Conservation (phyloP, 1,140 invertebrate genomes). For the Harlomillsia oculata region DNA sequence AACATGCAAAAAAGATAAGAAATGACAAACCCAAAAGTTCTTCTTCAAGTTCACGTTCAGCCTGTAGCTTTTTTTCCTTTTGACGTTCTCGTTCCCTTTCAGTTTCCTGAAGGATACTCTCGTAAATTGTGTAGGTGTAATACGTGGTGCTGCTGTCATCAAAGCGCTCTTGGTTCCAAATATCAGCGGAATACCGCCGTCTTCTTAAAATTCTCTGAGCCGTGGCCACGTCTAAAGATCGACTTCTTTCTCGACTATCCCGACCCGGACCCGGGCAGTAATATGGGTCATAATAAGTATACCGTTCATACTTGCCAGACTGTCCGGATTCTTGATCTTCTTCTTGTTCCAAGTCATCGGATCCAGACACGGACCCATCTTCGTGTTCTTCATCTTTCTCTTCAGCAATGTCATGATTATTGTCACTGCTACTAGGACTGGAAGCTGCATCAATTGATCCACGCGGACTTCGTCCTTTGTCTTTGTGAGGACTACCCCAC, state of each 20-base stretch:
- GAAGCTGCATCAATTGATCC: background rate
- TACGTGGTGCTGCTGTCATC: constrained; percentile 13
- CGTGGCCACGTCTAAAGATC: constrained; percentile 17
- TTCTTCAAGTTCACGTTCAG: no score
- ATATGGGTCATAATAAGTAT: no score
- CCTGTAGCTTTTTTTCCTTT: no score
- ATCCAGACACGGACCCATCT: background rate
- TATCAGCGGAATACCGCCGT: constrained; percentile 19
- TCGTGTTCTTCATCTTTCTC: background rate
- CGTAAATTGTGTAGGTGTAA: constrained; percentile 28
- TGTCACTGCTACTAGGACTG: constrained; percentile 1
- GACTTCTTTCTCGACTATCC: constrained; percentile 17
- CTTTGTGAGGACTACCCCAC: constrained; percentile 24
- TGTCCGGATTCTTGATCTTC: background rate
- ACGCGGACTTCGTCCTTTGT: constrained; percentile 1
- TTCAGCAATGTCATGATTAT: background rate
- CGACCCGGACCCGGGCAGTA: background rate
- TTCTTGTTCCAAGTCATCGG: background rate
- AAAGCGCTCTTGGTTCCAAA: background rate
- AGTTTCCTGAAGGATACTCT: constrained; percentile 27
- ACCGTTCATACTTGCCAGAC: no score
- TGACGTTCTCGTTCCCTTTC: no score
- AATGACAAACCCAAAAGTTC: no score
- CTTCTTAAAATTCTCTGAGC: background rate
- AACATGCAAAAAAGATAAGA: no score